phyloP scores from a whole-genome alignment of 2,888 invertebrate species.

The Chrysolina americana region DNA sequence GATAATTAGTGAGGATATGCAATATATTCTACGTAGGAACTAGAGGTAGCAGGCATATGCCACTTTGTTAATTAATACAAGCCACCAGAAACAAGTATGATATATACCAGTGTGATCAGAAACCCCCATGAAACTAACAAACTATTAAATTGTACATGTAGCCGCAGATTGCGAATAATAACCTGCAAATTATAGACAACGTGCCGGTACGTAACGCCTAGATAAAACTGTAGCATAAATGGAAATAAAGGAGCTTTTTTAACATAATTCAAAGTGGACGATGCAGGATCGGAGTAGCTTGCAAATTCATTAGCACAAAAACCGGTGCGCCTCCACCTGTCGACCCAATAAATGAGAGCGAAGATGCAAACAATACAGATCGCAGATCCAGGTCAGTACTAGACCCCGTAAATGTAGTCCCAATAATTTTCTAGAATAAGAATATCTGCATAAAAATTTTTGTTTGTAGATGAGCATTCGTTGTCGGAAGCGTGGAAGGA shows the following conservation, averaged over 20 bases:
- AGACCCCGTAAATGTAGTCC: no score
- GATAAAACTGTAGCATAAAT: constrained; percentile 17
- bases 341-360: neutral
- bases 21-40: constrained; percentile 4
- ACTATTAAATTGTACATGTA: constrained; percentile 17
- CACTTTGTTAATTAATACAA: constrained; percentile 37
- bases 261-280: neutral
- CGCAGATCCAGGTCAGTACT: no score
- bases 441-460: no score
- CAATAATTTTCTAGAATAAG: no score
- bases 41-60: constrained; percentile 19
- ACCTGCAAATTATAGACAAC: constrained; percentile 27
- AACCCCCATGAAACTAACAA: constrained; percentile 40
- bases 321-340: neutral
- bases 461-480: no score
- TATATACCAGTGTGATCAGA: constrained; percentile 32
- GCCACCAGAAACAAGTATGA: constrained; percentile 35
- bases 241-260: constrained; percentile 13
- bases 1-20: constrained; percentile 13
- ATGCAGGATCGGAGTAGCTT: constrained; percentile 5
- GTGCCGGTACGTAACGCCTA: constrained; percentile 30
- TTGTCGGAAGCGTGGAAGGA: no score
- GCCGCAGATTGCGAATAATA: constrained; percentile 19
- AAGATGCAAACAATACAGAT: no score
- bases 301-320: neutral